These are phyloP conservation scores for Thunnus thynnus DNA, from an alignment of 2,113 vertebrate genomes.

Conservation along the genomic window DNA sequence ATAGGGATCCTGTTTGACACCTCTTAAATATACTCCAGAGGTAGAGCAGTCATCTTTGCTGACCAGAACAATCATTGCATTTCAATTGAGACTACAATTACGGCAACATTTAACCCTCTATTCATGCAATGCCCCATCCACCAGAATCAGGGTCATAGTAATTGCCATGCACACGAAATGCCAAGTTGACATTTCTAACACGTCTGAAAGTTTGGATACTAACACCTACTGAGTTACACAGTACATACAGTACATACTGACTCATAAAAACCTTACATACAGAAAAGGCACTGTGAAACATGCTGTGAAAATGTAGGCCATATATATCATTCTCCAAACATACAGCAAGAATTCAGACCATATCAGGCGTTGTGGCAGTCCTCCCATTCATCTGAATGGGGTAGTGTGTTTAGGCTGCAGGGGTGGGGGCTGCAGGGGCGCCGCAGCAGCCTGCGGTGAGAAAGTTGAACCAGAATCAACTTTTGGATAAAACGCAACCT, in stretches of 20 bases:
- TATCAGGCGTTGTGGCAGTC: too few species aligned
- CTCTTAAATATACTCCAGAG: conserved; percentile 72
- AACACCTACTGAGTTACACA: conserved; percentile 1
- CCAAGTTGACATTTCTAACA: conserved; percentile 13
- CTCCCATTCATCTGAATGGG: too few species aligned
- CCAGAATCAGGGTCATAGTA: not conserved
- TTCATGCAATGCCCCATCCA: not conserved
- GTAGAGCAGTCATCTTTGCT: conserved; percentile 66
- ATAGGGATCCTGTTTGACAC: conserved; percentile 60
- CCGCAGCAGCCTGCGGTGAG: too few species aligned
- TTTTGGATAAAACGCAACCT: too few species aligned
- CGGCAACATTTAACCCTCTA: conserved; percentile 50
- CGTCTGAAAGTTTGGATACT: conserved; percentile 25
- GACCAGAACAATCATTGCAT: conserved; percentile 66
- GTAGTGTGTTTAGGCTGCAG: too few species aligned
- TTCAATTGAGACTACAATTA: conserved; percentile 66
- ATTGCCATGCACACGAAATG: conserved; percentile 1
- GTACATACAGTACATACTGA: conserved; percentile 3
- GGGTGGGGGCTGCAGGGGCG: too few species aligned
- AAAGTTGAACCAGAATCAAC: too few species aligned
- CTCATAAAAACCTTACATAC: not conserved
- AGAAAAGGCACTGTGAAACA: conserved; percentile 9
- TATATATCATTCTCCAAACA: conserved; percentile 23
- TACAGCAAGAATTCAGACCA: not conserved
- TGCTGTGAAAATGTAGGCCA: conserved; percentile 3